Evolutionary conservation across 2,797 vertebrate species (phyloP).

Genomic region (Tragopan temminckii): DNA sequence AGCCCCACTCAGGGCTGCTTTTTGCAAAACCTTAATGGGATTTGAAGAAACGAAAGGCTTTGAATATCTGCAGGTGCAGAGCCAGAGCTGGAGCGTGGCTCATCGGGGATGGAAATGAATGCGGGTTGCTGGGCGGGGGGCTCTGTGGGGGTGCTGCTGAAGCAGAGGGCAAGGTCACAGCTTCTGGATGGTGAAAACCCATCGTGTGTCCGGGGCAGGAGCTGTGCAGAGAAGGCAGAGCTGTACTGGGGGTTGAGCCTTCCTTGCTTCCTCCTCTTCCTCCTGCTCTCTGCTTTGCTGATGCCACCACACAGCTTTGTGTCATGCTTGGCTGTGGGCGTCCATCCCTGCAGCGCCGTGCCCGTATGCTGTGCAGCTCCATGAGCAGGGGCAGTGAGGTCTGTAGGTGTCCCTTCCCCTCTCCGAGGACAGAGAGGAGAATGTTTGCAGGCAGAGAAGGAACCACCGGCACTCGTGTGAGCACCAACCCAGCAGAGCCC

Average conservation of each 20-base stretch:
- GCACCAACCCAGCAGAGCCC: background rate
- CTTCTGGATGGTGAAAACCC: rapidly evolving
- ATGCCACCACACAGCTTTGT: rapidly evolving
- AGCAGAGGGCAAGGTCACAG: background rate
- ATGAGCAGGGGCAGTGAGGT: background rate
- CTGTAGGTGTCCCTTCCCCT: background rate
- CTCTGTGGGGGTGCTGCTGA: background rate
- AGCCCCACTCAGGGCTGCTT: slow-evolving; percentile 44
- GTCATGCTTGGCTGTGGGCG: rapidly evolving
- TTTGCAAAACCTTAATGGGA: slow-evolving; percentile 61
- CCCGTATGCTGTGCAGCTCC: background rate
- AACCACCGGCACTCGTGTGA: background rate
- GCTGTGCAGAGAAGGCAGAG: background rate
- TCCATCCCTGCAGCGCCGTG: background rate
- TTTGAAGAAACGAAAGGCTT: slow-evolving; percentile 58
- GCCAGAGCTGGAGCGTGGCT: background rate
- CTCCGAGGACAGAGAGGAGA: background rate
- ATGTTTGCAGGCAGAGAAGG: rapidly evolving
- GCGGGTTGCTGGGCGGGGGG: background rate
- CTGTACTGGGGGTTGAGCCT: background rate
- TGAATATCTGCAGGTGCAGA: slow-evolving; percentile 36
- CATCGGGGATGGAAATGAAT: rapidly evolving
- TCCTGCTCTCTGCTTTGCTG: background rate
- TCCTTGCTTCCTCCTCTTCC: background rate
- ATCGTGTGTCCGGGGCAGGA: rapidly evolving